These are phyloP conservation scores for Pteria penguin DNA, from an alignment of 2,888 invertebrate genomes.

Conservation along the genomic window DNA sequence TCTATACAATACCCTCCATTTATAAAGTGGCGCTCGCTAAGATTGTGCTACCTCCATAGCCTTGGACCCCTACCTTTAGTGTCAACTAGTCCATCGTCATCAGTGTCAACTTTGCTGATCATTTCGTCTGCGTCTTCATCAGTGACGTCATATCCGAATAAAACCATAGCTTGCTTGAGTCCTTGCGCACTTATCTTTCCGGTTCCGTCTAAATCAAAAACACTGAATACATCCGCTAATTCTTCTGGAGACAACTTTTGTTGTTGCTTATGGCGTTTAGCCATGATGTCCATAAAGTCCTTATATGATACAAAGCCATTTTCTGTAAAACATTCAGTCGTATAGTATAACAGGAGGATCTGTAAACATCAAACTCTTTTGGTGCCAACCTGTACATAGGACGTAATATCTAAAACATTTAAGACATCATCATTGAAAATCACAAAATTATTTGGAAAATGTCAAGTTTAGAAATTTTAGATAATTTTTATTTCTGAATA, in stretches of 20 bases:
- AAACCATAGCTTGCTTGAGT: slow-evolving; percentile 89
- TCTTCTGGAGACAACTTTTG: slow-evolving; percentile 81
- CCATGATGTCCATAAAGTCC: slow-evolving; percentile 29
- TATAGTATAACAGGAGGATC: too few relatives aligned
- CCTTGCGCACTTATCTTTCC: slow-evolving; percentile 99
- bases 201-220: slow-evolving; percentile 99
- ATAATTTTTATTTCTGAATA: too few relatives aligned
- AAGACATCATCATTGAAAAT: too few relatives aligned
- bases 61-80: slow-evolving; percentile 9
- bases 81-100: slow-evolving; percentile 21
- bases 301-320: slow-evolving; percentile 11
- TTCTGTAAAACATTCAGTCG: neutral
- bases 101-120: slow-evolving; percentile 90
- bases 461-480: too few relatives aligned
- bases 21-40: too few relatives aligned
- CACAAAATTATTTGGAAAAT: too few relatives aligned
- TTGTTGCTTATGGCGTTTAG: neutral
- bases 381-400: too few relatives aligned
- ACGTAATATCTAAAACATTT: too few relatives aligned
- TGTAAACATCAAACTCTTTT: too few relatives aligned
- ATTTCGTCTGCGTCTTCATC: slow-evolving; percentile 99
- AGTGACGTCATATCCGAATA: slow-evolving; percentile 93
- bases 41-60: too few relatives aligned
- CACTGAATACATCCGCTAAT: slow-evolving; percentile 99
- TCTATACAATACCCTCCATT: too few relatives aligned